A percentile compares a stretch with the other conserved stretches of the same genome.
Evolutionary conservation across 1,140 invertebrate genomes (phyloP).

Genomic region (Papilio dardanus): DNA sequence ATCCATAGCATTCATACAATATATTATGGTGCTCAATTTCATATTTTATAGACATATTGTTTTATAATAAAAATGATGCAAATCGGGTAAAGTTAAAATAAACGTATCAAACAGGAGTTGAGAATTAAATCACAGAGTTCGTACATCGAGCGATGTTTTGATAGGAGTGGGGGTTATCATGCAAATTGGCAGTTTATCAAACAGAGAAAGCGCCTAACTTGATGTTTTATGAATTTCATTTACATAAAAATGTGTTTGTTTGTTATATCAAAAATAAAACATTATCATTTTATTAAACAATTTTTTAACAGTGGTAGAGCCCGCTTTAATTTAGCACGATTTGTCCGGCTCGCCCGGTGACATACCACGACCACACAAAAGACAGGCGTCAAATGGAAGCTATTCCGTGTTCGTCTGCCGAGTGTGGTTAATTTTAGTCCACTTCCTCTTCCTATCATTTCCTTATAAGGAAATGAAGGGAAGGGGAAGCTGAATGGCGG

Average conservation of each 20-base stretch:
- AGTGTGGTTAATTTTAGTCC: no score
- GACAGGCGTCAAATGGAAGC: no score
- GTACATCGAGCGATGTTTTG: not conserved
- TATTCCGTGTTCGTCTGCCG: no score
- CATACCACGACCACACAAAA: no score
- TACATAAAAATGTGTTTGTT: not conserved
- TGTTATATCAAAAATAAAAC: not conserved
- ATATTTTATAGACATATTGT: not conserved
- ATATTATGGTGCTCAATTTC: no score
- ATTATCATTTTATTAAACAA: not conserved
- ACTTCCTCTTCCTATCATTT: no score
- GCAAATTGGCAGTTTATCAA: conserved; percentile 9
- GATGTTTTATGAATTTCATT: conserved; percentile 5
- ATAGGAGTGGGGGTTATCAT: not conserved
- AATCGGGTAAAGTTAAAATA: not conserved
- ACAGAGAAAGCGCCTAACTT: not conserved
- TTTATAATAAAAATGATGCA: not conserved
- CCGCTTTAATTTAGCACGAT: no score
- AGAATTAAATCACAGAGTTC: not conserved
- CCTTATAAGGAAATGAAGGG: no score
- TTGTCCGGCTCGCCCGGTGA: no score
- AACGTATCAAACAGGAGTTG: not conserved
- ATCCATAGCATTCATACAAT: no score
- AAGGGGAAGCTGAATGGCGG: no score
- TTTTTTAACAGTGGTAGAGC: no score